Evolutionary conservation across 2,113 vertebrate species (phyloP).

Genomic region (Gambusia affinis): DNA sequence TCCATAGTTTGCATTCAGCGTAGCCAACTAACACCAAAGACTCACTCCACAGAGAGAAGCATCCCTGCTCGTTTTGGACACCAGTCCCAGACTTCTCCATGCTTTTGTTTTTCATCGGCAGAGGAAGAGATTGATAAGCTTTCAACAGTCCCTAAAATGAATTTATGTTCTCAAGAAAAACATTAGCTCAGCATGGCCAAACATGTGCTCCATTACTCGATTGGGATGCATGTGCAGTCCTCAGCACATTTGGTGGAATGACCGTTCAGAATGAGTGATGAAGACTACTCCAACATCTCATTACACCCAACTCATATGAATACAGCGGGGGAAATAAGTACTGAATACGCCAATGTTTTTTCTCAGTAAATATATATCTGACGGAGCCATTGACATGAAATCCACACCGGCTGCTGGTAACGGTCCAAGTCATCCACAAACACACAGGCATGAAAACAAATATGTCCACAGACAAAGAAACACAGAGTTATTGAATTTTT

Average conservation of each 20-base stretch:
- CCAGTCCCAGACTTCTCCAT: conserved; percentile 18
- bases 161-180: conserved; percentile 55
- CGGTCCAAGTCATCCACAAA: neutral
- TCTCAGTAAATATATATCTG: neutral
- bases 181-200: conserved; percentile 59
- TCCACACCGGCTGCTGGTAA: neutral
- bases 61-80: conserved; percentile 40
- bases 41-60: conserved; percentile 21
- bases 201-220: conserved; percentile 57
- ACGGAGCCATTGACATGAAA: neutral
- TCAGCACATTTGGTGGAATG: conserved; percentile 73
- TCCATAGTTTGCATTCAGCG: conserved; percentile 46
- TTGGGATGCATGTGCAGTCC: conserved; percentile 56
- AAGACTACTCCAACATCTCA: conserved; percentile 50
- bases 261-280: conserved; percentile 72
- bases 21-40: conserved; percentile 31
- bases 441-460: neutral
- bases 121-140: conserved; percentile 52
- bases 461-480: neutral
- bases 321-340: neutral
- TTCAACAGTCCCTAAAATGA: conserved; percentile 48
- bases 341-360: neutral
- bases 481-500: neutral
- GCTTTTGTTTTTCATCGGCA: conserved; percentile 30
- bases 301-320: conserved; percentile 61